Percentiles rank a stretch among this genome's conserved stretches.
phyloP scores from a whole-genome alignment of 1,140 invertebrate species.

The Eriosoma lanigerum region DNA sequence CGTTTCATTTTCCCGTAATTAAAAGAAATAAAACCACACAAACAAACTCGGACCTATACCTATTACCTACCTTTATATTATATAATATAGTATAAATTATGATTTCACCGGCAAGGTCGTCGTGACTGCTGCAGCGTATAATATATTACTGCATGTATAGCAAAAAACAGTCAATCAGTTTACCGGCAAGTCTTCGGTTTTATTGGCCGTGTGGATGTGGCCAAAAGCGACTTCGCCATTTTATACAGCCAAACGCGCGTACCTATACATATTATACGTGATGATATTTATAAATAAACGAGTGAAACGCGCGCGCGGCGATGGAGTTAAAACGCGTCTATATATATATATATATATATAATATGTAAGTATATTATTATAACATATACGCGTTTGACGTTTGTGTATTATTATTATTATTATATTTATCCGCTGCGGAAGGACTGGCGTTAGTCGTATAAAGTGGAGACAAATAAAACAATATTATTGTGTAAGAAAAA shows the following conservation, averaged over 20 bases:
- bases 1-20: constrained; percentile 27
- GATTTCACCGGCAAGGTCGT: constrained; percentile 18
- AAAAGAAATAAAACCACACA: background rate
- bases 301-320: no score
- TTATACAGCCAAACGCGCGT: background rate
- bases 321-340: no score
- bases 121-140: background rate
- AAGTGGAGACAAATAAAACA: no score
- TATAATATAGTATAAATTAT: background rate
- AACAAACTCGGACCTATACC: background rate
- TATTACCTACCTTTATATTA: background rate
- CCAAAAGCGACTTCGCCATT: constrained; percentile 50
- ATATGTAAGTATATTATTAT: background rate
- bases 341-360: background rate
- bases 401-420: background rate
- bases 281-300: no score
- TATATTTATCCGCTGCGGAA: no score
- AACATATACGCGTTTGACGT: background rate
- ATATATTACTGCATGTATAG: background rate
- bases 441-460: no score
- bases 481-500: background rate
- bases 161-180: constrained; percentile 6
- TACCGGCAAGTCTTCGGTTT: constrained; percentile 41
- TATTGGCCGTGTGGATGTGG: constrained; percentile 50
- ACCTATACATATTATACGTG: no score